Base-by-base conservation (phyloP, 2,113 vertebrate species). In the Rhea americana region DNA sequence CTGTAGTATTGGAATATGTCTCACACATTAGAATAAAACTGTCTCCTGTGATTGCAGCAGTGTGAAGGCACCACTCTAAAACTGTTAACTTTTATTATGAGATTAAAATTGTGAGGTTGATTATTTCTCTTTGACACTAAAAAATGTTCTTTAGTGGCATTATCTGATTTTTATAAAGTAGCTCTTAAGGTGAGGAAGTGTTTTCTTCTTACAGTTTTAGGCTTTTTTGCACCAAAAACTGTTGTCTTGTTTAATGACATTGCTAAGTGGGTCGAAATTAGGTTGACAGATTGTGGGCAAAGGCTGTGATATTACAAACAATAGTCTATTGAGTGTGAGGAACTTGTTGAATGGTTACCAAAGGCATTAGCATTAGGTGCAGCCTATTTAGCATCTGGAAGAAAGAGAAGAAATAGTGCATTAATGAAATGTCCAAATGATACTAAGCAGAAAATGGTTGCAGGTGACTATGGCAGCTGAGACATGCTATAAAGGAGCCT, bases 201-300 rank as follows among this genome's bases (percentile, higher is more conserved):
- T 85, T 93, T 93, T 93, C 80, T 93, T 93, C 88, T 48, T 94
- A 20, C 26, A 94, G 53, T 95, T 93, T 53, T 89, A 68, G 62
- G 50, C 73, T 85, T 80, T 89, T 93, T 94, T 95, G 75, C 87
- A 96, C 75, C 83, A 79, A 89, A 72, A 95, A 72, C 71, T 93
- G 67, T 77, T 0, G 3, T 72, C 83, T 94, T 94, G 90, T 93
- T 96, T 95, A 91, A 86, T 93, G 94, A 90, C 94, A 93, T 78
- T 96, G 88, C 93, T 88, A 84, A 50, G 80, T 91, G 94, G 77
- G 83, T 74, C 93, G 95, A 94, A 96, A 94, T 94, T 88, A 94
- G 88, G 74, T 85, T 94, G 94, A 94, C 90, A 96, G 95, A 95
- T 93, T 94, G 93, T 82, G 85, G 93, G 91, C 85, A 93, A 94